Evolutionary conservation across 2,797 vertebrate species (phyloP).

Genomic region (Psittacula echo): DNA sequence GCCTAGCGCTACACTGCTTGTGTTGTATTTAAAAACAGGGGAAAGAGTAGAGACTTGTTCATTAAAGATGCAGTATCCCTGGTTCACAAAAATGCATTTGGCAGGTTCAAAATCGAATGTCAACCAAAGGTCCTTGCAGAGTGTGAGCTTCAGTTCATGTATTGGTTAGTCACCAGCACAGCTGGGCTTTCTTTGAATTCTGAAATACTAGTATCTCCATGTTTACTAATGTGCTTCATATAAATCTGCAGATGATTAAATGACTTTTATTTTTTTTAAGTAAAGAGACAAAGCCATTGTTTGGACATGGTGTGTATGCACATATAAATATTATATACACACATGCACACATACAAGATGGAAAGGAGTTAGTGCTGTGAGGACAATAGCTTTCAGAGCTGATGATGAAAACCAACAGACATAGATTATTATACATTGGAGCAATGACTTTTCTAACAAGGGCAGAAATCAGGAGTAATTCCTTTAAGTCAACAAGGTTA

Average conservation of each 20-base stretch:
- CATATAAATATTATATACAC: constrained; percentile 74
- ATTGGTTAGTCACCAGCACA: constrained; percentile 79
- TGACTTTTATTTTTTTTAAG: constrained; percentile 54
- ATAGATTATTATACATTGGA: constrained; percentile 36
- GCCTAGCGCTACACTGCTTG: constrained; percentile 82
- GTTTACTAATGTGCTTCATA: constrained; percentile 78
- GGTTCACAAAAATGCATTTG: constrained; percentile 85
- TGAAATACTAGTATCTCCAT: constrained; percentile 73
- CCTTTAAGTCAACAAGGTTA: constrained; percentile 19
- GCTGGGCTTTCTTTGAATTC: constrained; percentile 75
- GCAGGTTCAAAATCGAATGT: constrained; percentile 86
- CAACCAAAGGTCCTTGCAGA: constrained; percentile 83
- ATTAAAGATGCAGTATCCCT: constrained; percentile 85
- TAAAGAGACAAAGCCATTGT: constrained; percentile 63
- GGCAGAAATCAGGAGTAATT: constrained; percentile 49
- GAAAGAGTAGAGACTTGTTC: constrained; percentile 84
- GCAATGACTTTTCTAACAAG: constrained; percentile 48
- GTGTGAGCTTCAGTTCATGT: constrained; percentile 80
- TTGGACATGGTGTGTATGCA: constrained; percentile 71
- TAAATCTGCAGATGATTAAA: constrained; percentile 71
- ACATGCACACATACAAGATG: constrained; percentile 69
- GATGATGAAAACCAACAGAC: constrained; percentile 71
- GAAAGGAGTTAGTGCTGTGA: constrained; percentile 68
- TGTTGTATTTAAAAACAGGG: constrained; percentile 85
- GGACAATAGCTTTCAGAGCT: constrained; percentile 74